Base-by-base conservation (phyloP, 1,140 invertebrate species). In the Drosophila repletoides region DNA sequence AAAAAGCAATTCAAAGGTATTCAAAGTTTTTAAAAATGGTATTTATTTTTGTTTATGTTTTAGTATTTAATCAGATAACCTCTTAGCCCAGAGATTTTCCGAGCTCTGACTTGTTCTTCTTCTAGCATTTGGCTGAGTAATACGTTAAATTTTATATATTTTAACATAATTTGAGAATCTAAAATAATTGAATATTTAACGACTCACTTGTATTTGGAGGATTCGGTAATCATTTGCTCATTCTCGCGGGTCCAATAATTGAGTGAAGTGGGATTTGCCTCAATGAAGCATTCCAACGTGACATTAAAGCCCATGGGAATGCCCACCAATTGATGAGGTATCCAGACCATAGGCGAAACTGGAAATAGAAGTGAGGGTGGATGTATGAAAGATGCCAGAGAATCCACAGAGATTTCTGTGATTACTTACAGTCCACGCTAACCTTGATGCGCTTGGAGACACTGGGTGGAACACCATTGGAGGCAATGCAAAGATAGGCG, bases 361-460 rank as follows among this genome's bases (percentile, higher is more conserved):
- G 92, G 2, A 63, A 66, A 45, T n/a, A n/a, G n/a, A n/a, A n/a
- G n/a, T n/a, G n/a, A n/a, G n/a, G n/a, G n/a, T n/a, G 14, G 5
- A 17, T 7, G 14, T 17, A 38, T 26, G 17, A 49, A 26, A 38
- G 1, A 10, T 2, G 9, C n/a, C 9, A 4, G 36, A 40, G 3
- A 14, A 12, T n/a, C n/a, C n/a, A 1, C n/a, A 14, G 31, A 10
- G 1, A 26, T 7, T 15, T 7, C 21, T 9, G n/a, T n/a, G 3
- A 21, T 22, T 5, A 97, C 96, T 97, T 91, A 98, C 96, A 98
- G 90, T 98, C 96, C 9, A 98, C 97, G 91, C 96, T 97, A 79
- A 98, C 95, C 93, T 97, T 96, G 74, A 98, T 97, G 76, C 96
- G 93, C 91, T 97, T 97, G 83, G 95, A 97, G 33, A 97, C 96